Conservation (phyloP, 2,888 invertebrate genomes). For the Chrysina gloriosa region DNA sequence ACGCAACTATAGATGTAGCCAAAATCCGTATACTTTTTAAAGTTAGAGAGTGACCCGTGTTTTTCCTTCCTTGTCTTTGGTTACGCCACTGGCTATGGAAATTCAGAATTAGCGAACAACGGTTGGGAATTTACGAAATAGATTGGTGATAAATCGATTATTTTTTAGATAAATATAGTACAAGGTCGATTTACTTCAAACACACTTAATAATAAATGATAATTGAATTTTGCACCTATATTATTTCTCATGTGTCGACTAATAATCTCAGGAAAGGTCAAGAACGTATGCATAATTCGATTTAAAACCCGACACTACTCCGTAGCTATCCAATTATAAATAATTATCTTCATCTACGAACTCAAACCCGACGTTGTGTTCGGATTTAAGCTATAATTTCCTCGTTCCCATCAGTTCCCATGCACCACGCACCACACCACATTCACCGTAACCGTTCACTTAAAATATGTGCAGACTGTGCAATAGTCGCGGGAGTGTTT, state of each 20-base stretch:
- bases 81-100: no score
- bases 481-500: constrained; percentile 5
- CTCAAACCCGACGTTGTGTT: not conserved
- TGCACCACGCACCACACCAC: no score
- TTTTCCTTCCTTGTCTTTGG: no score
- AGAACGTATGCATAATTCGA: not conserved
- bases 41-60: no score
- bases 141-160: not conserved
- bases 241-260: not conserved
- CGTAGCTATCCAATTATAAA: not conserved
- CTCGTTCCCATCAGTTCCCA: not conserved
- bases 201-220: not conserved
- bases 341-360: not conserved
- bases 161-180: not conserved
- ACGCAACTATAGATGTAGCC: no score
- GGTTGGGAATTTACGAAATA: not conserved
- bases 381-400: not conserved
- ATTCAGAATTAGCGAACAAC: no score
- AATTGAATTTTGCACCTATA: not conserved
- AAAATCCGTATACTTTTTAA: no score
- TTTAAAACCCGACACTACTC: not conserved
- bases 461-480: not conserved
- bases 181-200: constrained; percentile 13
- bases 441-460: no score
- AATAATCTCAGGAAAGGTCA: constrained; percentile 8